Conservation (phyloP, 2,888 invertebrate species). For the Rhimphoctona megacephalus region DNA sequence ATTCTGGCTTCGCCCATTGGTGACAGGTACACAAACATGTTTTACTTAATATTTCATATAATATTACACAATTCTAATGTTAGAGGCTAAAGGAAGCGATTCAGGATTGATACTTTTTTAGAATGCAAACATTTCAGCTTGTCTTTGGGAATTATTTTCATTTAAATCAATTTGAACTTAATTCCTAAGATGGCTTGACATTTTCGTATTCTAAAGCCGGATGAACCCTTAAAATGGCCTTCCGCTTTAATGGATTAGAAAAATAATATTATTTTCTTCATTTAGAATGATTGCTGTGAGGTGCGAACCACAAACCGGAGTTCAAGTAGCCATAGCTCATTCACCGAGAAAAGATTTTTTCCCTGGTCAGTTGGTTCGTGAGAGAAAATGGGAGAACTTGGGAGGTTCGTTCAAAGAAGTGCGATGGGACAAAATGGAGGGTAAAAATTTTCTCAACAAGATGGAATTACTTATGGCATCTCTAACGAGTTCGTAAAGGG, state of each 20-base stretch:
- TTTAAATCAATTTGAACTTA: too few species aligned
- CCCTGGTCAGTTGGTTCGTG: conserved; percentile 94
- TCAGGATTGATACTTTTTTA: too few species aligned
- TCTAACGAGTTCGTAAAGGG: conserved; percentile 89
- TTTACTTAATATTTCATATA: neutral
- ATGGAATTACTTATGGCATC: conserved; percentile 98
- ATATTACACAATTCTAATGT: neutral
- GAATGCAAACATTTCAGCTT: too few species aligned
- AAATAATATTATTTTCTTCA: neutral
- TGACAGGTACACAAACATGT: conserved; percentile 85
- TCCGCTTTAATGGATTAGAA: neutral
- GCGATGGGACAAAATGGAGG: conserved; percentile 97
- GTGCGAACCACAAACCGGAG: conserved; percentile 94
- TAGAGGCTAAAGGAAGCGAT: neutral
- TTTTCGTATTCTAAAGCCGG: too few species aligned
- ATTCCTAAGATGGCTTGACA: too few species aligned
- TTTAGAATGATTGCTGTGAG: conserved; percentile 93
- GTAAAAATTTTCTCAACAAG: conserved; percentile 97
- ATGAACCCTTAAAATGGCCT: neutral
- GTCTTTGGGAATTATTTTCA: neutral
- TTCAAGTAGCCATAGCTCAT: conserved; percentile 95
- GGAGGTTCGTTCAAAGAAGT: conserved; percentile 97
- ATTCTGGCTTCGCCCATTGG: conserved; percentile 96
- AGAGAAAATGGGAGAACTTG: conserved; percentile 96
- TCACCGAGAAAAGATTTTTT: conserved; percentile 95